phyloP scores from a whole-genome alignment of 2,888 invertebrate species.

The Drosophila cognata region DNA sequence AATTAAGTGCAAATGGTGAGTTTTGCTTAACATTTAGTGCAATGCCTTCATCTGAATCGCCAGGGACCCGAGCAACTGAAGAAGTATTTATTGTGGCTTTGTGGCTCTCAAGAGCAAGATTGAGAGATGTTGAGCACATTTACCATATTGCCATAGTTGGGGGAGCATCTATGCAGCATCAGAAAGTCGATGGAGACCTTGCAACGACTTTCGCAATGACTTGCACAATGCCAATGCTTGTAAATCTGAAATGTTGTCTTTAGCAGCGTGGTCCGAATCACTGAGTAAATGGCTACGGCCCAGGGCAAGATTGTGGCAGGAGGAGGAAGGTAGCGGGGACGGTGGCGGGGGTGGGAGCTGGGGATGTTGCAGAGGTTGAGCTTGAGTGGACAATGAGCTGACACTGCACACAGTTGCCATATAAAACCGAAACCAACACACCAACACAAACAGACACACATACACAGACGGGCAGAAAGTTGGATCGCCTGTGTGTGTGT shows the following conservation, averaged over 20 bases:
- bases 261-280: constrained; percentile 53
- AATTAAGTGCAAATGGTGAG: constrained; percentile 3
- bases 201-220: constrained; percentile 41
- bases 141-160: constrained; percentile 15
- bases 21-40: not conserved
- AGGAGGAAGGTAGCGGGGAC: not conserved
- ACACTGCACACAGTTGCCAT: constrained; percentile 75
- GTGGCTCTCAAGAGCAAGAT: not conserved
- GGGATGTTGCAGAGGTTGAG: not conserved
- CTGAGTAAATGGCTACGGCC: constrained; percentile 41
- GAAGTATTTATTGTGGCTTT: constrained; percentile 25
- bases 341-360: not conserved
- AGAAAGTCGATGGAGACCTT: constrained; percentile 11
- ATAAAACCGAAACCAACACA: constrained; percentile 64
- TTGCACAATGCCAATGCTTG: constrained; percentile 56
- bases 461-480: constrained; percentile 28
- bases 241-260: constrained; percentile 77
- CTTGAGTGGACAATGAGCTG: constrained; percentile 65
- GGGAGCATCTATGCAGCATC: not conserved
- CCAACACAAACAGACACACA: constrained; percentile 28
- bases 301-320: constrained; percentile 10
- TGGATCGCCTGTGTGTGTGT: constrained; percentile 25
- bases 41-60: not conserved
- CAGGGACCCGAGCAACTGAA: not conserved
- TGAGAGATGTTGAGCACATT: constrained; percentile 4